phyloP scores from a whole-genome alignment of 53 echinoderm and acorn worm species.

The Holothuria leucospilota region DNA sequence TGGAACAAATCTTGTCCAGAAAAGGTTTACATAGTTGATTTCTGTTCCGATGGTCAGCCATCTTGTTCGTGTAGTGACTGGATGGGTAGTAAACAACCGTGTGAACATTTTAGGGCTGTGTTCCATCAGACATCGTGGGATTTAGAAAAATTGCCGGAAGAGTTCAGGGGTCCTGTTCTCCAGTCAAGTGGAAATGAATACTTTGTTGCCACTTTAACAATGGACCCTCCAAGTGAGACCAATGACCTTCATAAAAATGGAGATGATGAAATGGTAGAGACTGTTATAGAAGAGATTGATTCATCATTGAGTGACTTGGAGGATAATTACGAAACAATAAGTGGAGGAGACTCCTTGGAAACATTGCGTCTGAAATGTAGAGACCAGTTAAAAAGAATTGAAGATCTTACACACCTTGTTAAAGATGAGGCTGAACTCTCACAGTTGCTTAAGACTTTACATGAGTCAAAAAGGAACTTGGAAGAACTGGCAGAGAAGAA shows the following conservation, averaged over 20 bases:
- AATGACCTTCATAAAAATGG: not conserved
- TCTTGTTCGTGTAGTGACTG: not conserved
- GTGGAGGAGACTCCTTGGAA: not conserved
- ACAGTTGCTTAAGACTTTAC: not conserved
- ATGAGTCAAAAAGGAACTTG: not conserved
- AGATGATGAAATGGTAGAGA: not conserved
- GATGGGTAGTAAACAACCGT: not conserved
- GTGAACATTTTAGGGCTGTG: constrained; percentile 25
- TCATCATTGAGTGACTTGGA: too few relatives aligned
- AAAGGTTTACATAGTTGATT: not conserved
- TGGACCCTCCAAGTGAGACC: not conserved
- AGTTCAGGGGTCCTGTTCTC: not conserved
- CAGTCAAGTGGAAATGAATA: not conserved
- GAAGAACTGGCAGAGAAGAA: constrained; percentile 1
- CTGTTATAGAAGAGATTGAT: too few relatives aligned
- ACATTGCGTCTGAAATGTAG: not conserved
- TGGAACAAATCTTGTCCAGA: not conserved
- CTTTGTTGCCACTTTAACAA: constrained; percentile 4
- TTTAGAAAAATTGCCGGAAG: not conserved
- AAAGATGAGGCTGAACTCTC: not conserved
- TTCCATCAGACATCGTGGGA: not conserved
- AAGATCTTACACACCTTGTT: constrained; percentile 2
- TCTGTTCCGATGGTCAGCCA: not conserved
- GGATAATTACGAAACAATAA: too few relatives aligned
- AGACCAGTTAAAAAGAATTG: constrained; percentile 1